Evolutionary conservation across 2,888 invertebrate genomes (phyloP), one percentile per base, ranked within the genome.

Genomic region (Mycalesis mineus): DNA sequence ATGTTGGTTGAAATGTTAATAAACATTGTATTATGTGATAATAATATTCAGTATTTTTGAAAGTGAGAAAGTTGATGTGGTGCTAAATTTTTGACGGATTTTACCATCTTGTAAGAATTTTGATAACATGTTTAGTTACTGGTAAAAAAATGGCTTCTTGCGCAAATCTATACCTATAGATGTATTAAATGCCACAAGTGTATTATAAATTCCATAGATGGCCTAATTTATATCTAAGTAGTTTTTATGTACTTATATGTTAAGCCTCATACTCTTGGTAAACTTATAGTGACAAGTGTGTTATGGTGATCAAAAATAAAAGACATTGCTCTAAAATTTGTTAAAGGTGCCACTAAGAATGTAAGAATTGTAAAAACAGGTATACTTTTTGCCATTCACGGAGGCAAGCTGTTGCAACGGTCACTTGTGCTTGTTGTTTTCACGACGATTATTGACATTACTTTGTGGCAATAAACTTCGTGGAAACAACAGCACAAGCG

Each of bases 11-110:
- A 14, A 31, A 15, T 33, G 42, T 41, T 52, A 55, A 33, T 54
- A 44, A 42, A 42, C n/a, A 51, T 48, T 50, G 44, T 44, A 52
- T 37, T 22, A 49, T 14, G 14, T 53, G 42, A 48, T 58, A 36
- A 48, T 58, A 36, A 61, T 71, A 73, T 67, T 69, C 74, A 79
- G 74, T 76, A 80, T 78, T 78, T 71, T 72, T 67, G 71, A 33
- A 81, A 80, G 83, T 84, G 78, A 81, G 84, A 85, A 33, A 83
- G 84, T 87, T 85, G 85, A 87, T 75, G 81, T 88, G 88, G 88
- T 89, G 88, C 88, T 89, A 89, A 85, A 87, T 88, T 89, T 89
- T 88, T 68, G 85, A 86, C 75, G 77, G 83, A 78, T 88, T 87
- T 47, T 87, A 84, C 80, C 82, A 84, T 77, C 82, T 80, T 73